Evolutionary conservation across 2,888 invertebrate species (phyloP).

Genomic region (Rhagophthalmus giganteus): DNA sequence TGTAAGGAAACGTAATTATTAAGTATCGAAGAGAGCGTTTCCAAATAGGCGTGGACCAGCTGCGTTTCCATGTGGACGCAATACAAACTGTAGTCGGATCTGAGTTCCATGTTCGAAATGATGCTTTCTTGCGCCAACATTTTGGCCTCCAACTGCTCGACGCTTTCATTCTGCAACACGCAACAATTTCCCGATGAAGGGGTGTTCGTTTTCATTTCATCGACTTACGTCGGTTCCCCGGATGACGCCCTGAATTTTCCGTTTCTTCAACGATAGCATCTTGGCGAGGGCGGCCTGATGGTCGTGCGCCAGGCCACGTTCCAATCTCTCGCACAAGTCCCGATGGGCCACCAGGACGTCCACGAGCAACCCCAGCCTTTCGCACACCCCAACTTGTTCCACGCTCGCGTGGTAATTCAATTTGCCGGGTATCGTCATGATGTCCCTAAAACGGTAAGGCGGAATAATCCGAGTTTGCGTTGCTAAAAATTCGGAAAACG

Average conservation of each 20-base stretch:
- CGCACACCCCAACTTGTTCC: constrained; percentile 61
- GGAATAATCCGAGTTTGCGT: no score
- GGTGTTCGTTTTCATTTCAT: no score
- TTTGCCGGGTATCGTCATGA: constrained; percentile 57
- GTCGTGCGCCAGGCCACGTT: constrained; percentile 64
- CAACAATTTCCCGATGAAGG: no score
- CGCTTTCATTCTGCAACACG: constrained; percentile 60
- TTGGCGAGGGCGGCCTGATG: constrained; percentile 65
- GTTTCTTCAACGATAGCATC: constrained; percentile 64
- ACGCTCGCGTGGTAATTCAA: constrained; percentile 59
- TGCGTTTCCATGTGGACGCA: constrained; percentile 67
- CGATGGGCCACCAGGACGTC: constrained; percentile 61
- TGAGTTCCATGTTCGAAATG: constrained; percentile 63
- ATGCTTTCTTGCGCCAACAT: constrained; percentile 67
- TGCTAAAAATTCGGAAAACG: no score
- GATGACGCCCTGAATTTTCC: constrained; percentile 66
- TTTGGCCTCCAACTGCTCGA: constrained; percentile 63
- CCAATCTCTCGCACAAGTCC: constrained; percentile 64
- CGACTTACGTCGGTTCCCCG: constrained; percentile 63
- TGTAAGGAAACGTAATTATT: constrained; percentile 61
- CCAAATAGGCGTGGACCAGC: constrained; percentile 63
- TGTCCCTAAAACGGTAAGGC: constrained; percentile 58
- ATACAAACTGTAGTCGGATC: constrained; percentile 64
- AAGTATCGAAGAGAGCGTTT: constrained; percentile 62
- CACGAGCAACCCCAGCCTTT: constrained; percentile 58